These are phyloP conservation scores for Marronus borbonicus DNA, from an alignment of 2,888 invertebrate genomes.

Conservation along the genomic window DNA sequence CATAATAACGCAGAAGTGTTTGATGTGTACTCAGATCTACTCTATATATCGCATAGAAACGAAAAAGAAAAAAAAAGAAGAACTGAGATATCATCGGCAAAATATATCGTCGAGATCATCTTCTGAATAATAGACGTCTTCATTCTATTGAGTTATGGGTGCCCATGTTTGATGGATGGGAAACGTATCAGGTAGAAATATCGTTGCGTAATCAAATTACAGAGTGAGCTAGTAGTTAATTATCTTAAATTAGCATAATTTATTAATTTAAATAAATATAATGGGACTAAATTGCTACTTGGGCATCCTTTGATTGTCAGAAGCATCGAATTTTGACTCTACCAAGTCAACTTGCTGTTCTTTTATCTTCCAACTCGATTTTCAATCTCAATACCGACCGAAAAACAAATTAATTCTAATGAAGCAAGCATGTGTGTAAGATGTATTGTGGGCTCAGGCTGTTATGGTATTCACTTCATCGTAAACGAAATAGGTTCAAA, in stretches of 20 bases:
- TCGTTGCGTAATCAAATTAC: slow-evolving; percentile 36
- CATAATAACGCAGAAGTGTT: slow-evolving; percentile 31
- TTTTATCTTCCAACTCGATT: neutral
- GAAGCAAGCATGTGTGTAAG: neutral
- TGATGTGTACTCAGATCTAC: neutral
- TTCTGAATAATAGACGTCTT: slow-evolving; percentile 37
- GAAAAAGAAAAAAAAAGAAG: slow-evolving; percentile 9
- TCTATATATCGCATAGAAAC: neutral
- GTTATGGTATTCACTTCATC: too few species aligned
- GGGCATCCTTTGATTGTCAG: neutral
- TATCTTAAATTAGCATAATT: slow-evolving; percentile 33
- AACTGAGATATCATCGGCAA: neutral
- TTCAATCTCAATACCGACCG: neutral
- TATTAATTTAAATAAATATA: slow-evolving; percentile 27
- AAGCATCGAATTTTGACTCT: neutral
- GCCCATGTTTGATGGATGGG: neutral
- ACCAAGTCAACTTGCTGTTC: too few species aligned
- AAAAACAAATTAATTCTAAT: neutral
- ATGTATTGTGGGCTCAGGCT: neutral
- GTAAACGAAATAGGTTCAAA: too few species aligned
- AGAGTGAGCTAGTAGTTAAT: slow-evolving; percentile 24
- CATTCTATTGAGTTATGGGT: slow-evolving; percentile 9
- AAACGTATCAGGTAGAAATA: slow-evolving; percentile 11
- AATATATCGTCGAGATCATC: slow-evolving; percentile 18
- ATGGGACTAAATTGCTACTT: slow-evolving; percentile 24